These are phyloP conservation scores for Eurytoma adleriae DNA, from an alignment of 2,888 invertebrate genomes.

Conservation along the genomic window DNA sequence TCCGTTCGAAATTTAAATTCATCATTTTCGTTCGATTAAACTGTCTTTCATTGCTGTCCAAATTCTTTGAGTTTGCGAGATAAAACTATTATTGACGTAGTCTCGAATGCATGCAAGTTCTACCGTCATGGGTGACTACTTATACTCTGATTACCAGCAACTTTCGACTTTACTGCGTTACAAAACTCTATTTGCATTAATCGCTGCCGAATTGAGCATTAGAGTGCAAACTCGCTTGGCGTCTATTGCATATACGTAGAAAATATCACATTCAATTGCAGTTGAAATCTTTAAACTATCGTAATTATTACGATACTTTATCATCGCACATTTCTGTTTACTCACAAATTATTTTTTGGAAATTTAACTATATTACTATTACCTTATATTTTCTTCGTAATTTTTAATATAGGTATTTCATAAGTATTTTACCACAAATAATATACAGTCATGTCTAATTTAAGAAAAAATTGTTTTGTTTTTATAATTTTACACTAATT, in stretches of 20 bases:
- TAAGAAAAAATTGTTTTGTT: no score
- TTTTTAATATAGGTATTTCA: no score
- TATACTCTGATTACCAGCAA: constrained; percentile 14
- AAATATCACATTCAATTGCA: constrained; percentile 20
- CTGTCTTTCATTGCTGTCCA: neutral
- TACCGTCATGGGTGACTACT: neutral
- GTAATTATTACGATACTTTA: no score
- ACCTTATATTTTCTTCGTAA: constrained; percentile 33
- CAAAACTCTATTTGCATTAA: neutral
- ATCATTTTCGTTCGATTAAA: no score
- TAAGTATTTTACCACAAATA: no score
- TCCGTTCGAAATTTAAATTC: no score
- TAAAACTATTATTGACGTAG: neutral
- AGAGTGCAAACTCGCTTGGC: constrained; percentile 50
- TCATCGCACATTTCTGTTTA: no score
- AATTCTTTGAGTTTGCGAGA: neutral
- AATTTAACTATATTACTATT: no score
- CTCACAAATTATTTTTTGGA: no score
- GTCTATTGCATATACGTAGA: constrained; percentile 17
- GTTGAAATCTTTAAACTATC: neutral
- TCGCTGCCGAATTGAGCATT: constrained; percentile 27
- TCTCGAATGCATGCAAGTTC: constrained; percentile 9
- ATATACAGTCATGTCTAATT: no score
- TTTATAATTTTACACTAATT: no score
- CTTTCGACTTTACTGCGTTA: constrained; percentile 19